phyloP scores from a whole-genome alignment of 1,140 invertebrate species.

The Caerostris darwini region DNA sequence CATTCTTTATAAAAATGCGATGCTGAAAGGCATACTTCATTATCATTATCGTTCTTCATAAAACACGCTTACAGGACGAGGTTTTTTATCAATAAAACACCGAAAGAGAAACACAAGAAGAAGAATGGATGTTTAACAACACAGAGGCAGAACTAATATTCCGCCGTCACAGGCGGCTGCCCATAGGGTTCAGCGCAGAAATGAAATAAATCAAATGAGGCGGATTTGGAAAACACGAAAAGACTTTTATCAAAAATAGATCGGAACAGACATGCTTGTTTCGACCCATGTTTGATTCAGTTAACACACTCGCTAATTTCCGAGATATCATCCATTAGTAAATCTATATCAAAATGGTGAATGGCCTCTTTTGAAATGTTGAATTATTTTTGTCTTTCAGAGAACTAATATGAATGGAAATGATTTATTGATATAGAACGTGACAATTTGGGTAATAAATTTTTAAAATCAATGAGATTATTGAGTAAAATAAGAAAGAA shows the following conservation, averaged over 20 bases:
- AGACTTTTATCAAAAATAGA: slow-evolving; percentile 24
- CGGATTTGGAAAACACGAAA: slow-evolving; percentile 22
- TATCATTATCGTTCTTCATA: no score
- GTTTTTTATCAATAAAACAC: not conserved
- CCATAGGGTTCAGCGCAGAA: not conserved
- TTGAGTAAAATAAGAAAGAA: no score
- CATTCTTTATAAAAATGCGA: no score
- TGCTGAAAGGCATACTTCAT: no score
- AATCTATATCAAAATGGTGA: no score
- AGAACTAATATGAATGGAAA: no score
- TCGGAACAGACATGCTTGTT: not conserved
- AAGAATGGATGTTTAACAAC: slow-evolving; percentile 7
- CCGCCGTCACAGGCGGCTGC: not conserved
- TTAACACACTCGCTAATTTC: not conserved
- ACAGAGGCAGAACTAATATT: slow-evolving; percentile 17
- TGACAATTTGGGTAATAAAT: no score
- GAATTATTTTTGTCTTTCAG: no score
- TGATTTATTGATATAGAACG: no score
- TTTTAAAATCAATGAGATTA: no score
- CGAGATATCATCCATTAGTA: not conserved
- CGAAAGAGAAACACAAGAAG: not conserved
- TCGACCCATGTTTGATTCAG: not conserved
- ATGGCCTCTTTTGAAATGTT: no score
- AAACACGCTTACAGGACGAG: not conserved
- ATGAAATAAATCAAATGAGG: not conserved